These are phyloP conservation scores for Acropora tenuis DNA, from an alignment of 64 coral and sea anemone genomes.

Conservation along the genomic window DNA sequence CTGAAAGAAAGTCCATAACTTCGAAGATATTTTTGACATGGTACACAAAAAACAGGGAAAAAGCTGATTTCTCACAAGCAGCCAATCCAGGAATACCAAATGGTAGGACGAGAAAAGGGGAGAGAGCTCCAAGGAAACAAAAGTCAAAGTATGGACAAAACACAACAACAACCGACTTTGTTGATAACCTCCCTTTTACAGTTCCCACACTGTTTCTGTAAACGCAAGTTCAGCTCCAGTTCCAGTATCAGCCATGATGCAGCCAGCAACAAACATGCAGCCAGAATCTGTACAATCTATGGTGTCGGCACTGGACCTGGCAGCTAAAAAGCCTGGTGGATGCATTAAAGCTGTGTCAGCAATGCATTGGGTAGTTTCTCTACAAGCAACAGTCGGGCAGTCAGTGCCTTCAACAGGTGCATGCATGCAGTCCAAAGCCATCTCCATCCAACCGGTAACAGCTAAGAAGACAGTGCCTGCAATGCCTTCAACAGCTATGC, in stretches of 20 bases:
- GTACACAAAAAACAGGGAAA: no score
- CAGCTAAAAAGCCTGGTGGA: neutral
- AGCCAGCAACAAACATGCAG: neutral
- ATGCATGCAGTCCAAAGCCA: neutral
- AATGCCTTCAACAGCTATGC: neutral
- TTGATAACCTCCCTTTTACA: neutral
- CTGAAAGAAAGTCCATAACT: conserved; percentile 8
- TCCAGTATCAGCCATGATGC: neutral
- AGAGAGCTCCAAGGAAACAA: no score
- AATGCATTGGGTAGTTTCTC: neutral
- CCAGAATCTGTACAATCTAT: neutral
- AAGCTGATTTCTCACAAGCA: no score
- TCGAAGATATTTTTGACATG: neutral
- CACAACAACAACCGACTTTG: no score
- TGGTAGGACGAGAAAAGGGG: no score
- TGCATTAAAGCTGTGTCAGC: neutral
- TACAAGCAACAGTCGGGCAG: neutral
- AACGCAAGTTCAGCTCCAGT: neutral
- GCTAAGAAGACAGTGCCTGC: neutral
- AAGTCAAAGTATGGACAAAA: no score
- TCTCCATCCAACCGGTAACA: neutral
- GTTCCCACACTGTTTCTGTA: conserved; percentile 3
- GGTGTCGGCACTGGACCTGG: neutral
- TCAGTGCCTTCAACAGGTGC: neutral
- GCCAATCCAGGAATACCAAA: no score